These are phyloP conservation scores for Panthera uncia DNA, from an alignment of 2,113 vertebrate genomes.

Conservation along the genomic window DNA sequence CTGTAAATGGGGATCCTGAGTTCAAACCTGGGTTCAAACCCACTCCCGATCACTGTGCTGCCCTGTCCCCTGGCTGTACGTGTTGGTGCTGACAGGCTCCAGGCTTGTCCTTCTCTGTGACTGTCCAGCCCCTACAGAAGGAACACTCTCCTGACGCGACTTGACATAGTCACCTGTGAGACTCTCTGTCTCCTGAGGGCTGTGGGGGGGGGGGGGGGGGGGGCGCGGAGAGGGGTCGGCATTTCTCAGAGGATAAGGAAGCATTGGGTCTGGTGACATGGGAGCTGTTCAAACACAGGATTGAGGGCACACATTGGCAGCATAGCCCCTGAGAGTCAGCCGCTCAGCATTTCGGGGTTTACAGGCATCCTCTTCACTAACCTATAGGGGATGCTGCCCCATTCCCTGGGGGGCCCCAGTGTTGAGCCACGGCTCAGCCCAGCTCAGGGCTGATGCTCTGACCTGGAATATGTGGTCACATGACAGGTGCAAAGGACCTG, in stretches of 20 bases:
- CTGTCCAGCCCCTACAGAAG: not conserved
- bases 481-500: not conserved
- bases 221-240: not conserved
- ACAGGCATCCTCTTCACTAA: not conserved
- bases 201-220: fast-evolving
- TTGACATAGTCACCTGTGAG: not conserved
- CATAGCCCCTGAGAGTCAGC: not conserved
- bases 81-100: not conserved
- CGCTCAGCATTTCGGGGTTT: not conserved
- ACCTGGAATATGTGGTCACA: not conserved
- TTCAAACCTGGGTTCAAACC: not conserved
- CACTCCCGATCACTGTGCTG: not conserved
- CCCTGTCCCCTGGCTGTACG: not conserved
- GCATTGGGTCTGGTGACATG: fast-evolving
- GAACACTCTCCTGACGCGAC: not conserved
- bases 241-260: not conserved
- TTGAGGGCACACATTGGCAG: not conserved
- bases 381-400: not conserved
- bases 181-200: not conserved
- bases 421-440: not conserved
- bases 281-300: not conserved
- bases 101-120: not conserved
- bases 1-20: not conserved
- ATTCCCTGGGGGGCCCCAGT: not conserved
- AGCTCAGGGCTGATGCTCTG: not conserved